Base-by-base conservation (phyloP, 1,140 invertebrate genomes). In the Rhyacophila brunnea region DNA sequence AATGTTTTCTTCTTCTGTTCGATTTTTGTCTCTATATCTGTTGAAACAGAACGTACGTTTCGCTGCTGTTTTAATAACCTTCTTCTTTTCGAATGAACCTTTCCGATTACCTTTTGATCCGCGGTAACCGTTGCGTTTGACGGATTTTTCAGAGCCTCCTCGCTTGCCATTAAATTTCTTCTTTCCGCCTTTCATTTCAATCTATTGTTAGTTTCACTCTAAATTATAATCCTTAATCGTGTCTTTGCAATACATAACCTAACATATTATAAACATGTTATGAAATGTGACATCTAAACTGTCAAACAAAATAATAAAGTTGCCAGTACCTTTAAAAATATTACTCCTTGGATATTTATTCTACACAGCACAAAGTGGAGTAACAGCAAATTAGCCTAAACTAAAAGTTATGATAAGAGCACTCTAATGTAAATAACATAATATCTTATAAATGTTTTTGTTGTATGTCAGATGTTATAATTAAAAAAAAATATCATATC, bases 31-130 rank as follows among this genome's bases (percentile, higher is more conserved):
- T 69, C 77, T 74, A 62, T 78, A 78, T 59, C 76, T 64, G 62
- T 79, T 79, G 55, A 77, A 79, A 17, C 74, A 67, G 23, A 72
- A 70, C 52, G 74, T 76, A 62, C 74, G 74, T 61, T 78, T 79
- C 6, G 67, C 63, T 13, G 61, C 32, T 35, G 68, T 63, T 36
- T 67, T 58, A 23, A 71, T 62, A 42, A 73, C 70, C 6, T 53
- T 52, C 28, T 58, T 54, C 46, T 71, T 71, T 57, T 70, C 73
- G 10, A 47, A 32, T 13, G 36, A 32, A 17, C 10, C n/a, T 51
- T 52, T 54, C 34, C 58, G 28, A 10, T 56, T 64, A 19, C 43
- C 48, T 36, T 58, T 63, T 19, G 48, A 36, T 6, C 60, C 55
- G 1, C 47, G 38, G 19, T 50, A 50, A 18, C 36, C 43, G 4